phyloP scores from a whole-genome alignment of 2,888 invertebrate species.

The Muscina levida region DNA sequence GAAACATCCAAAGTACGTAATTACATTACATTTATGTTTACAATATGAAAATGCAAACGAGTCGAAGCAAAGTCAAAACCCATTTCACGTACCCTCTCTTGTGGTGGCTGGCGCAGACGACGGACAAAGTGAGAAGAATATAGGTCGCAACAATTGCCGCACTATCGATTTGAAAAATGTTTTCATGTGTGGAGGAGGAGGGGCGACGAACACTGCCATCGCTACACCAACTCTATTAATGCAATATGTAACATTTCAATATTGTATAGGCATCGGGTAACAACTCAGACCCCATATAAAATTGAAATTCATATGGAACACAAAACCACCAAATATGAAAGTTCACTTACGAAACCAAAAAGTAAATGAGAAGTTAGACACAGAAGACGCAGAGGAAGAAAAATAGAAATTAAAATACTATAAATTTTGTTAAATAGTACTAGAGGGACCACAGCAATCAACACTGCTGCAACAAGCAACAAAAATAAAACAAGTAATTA shows the following conservation, averaged over 20 bases:
- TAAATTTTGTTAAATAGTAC: slow-evolving; percentile 50
- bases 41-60: slow-evolving; percentile 49
- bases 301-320: background rate
- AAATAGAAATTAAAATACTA: slow-evolving; percentile 40
- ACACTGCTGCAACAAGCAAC: background rate
- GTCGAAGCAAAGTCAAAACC: slow-evolving; percentile 53
- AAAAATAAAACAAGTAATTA: background rate
- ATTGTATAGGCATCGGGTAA: slow-evolving; percentile 3
- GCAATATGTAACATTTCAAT: slow-evolving; percentile 20
- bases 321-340: slow-evolving; percentile 27
- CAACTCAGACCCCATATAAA: background rate
- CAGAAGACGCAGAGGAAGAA: too few species aligned
- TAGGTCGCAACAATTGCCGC: slow-evolving; percentile 65
- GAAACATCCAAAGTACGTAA: slow-evolving; percentile 30
- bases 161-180: slow-evolving; percentile 62
- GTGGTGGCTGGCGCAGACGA: background rate
- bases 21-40: slow-evolving; percentile 38
- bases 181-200: background rate
- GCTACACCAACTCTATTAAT: slow-evolving; percentile 27
- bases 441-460: slow-evolving; percentile 37
- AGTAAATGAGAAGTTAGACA: slow-evolving; percentile 45
- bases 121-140: slow-evolving; percentile 54
- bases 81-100: slow-evolving; percentile 15
- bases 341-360: slow-evolving; percentile 36
- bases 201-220: slow-evolving; percentile 2